Base-by-base conservation (phyloP, 2,888 invertebrate genomes). In the Plebejus argus region DNA sequence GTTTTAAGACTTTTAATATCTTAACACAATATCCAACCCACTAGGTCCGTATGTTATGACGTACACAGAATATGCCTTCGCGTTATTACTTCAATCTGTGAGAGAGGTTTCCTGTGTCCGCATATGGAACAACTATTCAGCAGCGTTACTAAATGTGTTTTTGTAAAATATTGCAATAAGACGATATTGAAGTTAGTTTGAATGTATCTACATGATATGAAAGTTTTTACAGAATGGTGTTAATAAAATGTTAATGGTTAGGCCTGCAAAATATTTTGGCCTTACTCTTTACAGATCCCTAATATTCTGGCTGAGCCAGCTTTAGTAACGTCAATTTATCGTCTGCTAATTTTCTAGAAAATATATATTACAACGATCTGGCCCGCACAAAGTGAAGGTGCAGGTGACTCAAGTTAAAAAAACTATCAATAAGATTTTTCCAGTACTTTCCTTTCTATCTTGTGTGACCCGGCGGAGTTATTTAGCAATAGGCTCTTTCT, bases 11-110 rank as follows among this genome's bases (percentile, higher is more conserved):
- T 39, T 49, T 49, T 49, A 49, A 15, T 49, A 49, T 23, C 20
- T 8, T 10, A 58, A 76, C 49, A 70, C 76, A 28, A 53, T 1
- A 49, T 66, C 76, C 76, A 76, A 49, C 70, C 49, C 66, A 76
- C 49, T 28, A 28, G 45, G 61, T 76, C 76, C 76, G 76, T 76
- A 79, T 79, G 79, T 76, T 78, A 56, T 45, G 66, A 20, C 61
- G 78, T 79, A 77, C 77, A 71, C 71, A 70, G 79, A 79, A 78
- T 79, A 78, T 76, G 76, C 78, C 80, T 80, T 81, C 79, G 80
- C 79, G 79, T 81, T 80, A 82, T 82, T 80, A 81, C 76, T 79
- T 23, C 79, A 79, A 81, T 81, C 78, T 76, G 61, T 49, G 49
- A 18, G 7, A 76, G 39, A 70, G 76, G 70, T 72, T 71, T 56